Base-by-base conservation (phyloP, 2,797 vertebrate genomes). In the Poecilia gillii region DNA sequence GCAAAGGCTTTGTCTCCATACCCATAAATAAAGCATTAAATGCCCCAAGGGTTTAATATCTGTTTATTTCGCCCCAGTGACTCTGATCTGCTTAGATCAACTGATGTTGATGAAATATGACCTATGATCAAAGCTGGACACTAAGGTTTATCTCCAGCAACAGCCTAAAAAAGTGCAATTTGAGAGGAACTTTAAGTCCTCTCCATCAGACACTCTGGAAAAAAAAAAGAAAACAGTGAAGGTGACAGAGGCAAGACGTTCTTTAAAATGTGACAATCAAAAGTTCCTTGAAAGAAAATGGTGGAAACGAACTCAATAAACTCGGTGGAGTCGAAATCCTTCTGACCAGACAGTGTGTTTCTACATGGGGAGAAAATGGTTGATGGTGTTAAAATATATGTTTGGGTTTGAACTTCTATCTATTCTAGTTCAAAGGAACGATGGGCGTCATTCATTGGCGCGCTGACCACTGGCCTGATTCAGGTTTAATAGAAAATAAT, bases 261-360 rank as follows among this genome's bases (percentile, higher is more conserved):
- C 74, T 74, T 71, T 73, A 76, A 87, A 74, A 28, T 53, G 74
- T 76, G 55, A 81, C 79, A 79, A 53, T 77, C 74, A 64, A 33
- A 82, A 1, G 59, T 64, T 31, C 46, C n/a, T 75, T 12, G 13
- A 72, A 74, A 77, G 46, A 45, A 13, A 73, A 74, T 57, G 1
- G 0, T 57, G 51, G 55, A 71, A 55, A 76, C 36, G 55, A 72
- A 7, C 70, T 47, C 25, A n/a, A 28, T 13, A 4, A 59, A 28
- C n/a, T 59, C n/a, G 13, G 13, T 36, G 45, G 28, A 72, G 25
- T 23, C 75, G 9, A 66, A 7, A n/a, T 16, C 14, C 31, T 64
- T 51, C 57, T 51, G 72, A 28, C 11, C 28, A 59, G 57, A 28
- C 75, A 59, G 8, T 73, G 13, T 46, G 28, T 70, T 39, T 55